Conservation (phyloP, 1,140 invertebrate genomes). For the Ptiloglossa arizonensis region DNA sequence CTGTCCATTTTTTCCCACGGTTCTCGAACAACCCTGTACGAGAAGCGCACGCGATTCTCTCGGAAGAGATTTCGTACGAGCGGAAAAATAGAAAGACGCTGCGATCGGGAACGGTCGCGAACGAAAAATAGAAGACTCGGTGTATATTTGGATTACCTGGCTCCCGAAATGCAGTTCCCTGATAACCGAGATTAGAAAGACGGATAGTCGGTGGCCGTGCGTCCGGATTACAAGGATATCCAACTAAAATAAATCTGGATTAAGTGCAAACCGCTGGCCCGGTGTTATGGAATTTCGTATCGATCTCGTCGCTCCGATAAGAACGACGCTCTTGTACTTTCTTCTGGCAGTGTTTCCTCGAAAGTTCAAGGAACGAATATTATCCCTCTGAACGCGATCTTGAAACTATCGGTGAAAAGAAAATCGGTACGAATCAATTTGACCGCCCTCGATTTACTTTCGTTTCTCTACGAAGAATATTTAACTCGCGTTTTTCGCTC, state of each 20-base stretch:
- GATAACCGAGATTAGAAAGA: constrained; percentile 44
- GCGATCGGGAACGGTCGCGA: not conserved
- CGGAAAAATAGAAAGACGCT: no score
- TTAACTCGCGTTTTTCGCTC: not conserved
- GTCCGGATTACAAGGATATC: constrained; percentile 32
- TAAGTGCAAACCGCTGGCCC: constrained; percentile 9
- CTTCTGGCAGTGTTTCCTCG: no score
- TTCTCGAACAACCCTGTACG: no score
- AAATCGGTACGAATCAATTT: not conserved
- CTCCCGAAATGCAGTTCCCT: constrained; percentile 29
- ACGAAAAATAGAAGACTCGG: constrained; percentile 13
- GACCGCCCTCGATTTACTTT: not conserved
- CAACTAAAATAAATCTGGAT: constrained; percentile 45
- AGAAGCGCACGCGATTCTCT: no score
- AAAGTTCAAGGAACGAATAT: no score
- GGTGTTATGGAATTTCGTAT: not conserved
- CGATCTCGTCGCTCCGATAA: not conserved
- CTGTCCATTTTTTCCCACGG: no score
- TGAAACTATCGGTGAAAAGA: not conserved
- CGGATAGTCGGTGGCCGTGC: constrained; percentile 12
- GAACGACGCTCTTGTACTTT: no score
- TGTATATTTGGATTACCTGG: constrained; percentile 26
- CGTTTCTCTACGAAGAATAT: not conserved
- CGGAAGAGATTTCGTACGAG: no score
- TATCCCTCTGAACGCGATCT: not conserved